These are phyloP conservation scores for Podiceps cristatus DNA, from an alignment of 2,113 vertebrate species.

Conservation along the genomic window DNA sequence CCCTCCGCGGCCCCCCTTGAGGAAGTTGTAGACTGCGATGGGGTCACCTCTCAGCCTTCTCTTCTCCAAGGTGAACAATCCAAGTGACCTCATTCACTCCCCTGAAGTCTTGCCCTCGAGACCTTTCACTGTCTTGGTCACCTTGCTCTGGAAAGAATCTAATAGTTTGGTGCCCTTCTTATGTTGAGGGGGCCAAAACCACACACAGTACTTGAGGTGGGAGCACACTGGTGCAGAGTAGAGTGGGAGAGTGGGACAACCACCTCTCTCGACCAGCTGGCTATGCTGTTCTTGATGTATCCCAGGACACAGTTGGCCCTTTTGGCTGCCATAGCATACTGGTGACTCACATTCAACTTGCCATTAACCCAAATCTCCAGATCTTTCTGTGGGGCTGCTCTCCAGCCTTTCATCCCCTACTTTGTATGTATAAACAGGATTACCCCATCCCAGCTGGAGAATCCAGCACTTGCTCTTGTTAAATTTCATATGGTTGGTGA, in stretches of 20 bases:
- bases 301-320: not conserved
- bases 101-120: not conserved
- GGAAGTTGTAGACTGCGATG: not conserved
- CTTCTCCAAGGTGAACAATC: not conserved
- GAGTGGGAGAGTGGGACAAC: not conserved
- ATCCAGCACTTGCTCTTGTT: not conserved
- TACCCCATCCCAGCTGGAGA: accelerated
- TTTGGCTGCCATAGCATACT: not conserved
- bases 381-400: not conserved
- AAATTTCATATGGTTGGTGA: not conserved
- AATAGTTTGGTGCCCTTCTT: not conserved
- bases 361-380: not conserved
- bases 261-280: accelerated
- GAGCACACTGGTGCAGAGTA: not conserved
- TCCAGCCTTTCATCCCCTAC: not conserved
- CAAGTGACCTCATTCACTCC: not conserved
- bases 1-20: accelerated
- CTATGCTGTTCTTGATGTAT: not conserved
- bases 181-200: not conserved
- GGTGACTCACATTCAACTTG: not conserved
- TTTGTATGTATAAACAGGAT: accelerated
- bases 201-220: not conserved
- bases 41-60: not conserved
- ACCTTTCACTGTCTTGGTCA: not conserved
- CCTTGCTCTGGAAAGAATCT: not conserved